These are phyloP conservation scores for Ernsta delagoae DNA, from an alignment of 2,888 invertebrate species.

Conservation along the genomic window DNA sequence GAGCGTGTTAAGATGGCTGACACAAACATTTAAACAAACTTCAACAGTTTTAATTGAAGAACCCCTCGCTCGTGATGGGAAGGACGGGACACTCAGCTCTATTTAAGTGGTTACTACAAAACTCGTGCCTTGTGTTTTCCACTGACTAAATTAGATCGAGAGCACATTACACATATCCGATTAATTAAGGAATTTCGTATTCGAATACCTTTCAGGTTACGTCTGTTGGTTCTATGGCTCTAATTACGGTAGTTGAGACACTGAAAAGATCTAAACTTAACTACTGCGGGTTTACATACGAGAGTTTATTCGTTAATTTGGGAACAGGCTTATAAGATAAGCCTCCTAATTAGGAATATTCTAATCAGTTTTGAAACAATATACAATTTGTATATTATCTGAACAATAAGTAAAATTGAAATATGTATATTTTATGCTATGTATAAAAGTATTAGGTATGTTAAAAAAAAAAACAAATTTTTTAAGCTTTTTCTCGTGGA, in stretches of 20 bases:
- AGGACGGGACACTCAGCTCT: slow-evolving; percentile 46
- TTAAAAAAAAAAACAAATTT: too few species aligned
- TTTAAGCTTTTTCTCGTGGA: too few species aligned
- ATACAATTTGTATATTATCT: too few species aligned
- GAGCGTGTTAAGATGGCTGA: slow-evolving; percentile 53
- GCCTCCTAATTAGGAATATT: not conserved
- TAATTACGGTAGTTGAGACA: slow-evolving; percentile 28
- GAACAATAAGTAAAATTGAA: too few species aligned
- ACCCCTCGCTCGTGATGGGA: slow-evolving; percentile 64
- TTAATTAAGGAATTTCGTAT: slow-evolving; percentile 49
- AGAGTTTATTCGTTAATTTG: slow-evolving; percentile 16
- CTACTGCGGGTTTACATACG: slow-evolving; percentile 3
- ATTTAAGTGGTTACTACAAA: slow-evolving; percentile 52
- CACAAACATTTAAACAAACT: slow-evolving; percentile 78
- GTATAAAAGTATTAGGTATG: too few species aligned
- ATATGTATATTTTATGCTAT: too few species aligned
- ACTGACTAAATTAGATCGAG: slow-evolving; percentile 62
- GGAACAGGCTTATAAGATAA: not conserved
- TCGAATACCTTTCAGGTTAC: slow-evolving; percentile 41
- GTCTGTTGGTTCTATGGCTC: slow-evolving; percentile 32
- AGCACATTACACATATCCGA: slow-evolving; percentile 40
- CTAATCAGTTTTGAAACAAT: too few species aligned
- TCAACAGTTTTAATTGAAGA: slow-evolving; percentile 78
- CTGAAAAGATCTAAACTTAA: slow-evolving; percentile 18
- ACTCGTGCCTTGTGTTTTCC: slow-evolving; percentile 50